These are phyloP conservation scores for Heliconius eleuchia DNA, from an alignment of 1,140 invertebrate genomes.

Conservation along the genomic window DNA sequence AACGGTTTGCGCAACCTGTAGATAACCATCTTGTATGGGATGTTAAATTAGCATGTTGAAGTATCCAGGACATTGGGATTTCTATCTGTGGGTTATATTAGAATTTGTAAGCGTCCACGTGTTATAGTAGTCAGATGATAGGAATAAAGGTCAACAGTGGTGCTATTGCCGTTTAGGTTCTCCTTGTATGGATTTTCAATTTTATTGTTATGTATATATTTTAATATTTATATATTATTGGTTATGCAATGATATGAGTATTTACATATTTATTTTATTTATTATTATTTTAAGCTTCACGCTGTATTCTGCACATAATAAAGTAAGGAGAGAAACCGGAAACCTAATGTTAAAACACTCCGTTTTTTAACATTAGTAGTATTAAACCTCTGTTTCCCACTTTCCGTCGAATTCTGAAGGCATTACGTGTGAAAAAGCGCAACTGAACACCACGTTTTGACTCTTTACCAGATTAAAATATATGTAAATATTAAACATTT, in stretches of 20 bases:
- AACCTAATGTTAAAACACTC: too few relatives aligned
- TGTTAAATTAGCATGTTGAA: conserved; percentile 40
- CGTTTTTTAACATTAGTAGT: too few relatives aligned
- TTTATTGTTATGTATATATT: background rate
- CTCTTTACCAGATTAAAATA: too few relatives aligned
- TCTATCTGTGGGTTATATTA: conserved; percentile 13
- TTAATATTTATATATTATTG: background rate
- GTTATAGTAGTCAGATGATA: background rate
- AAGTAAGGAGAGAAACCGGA: too few relatives aligned
- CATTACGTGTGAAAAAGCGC: too few relatives aligned
- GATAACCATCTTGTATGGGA: conserved; percentile 42
- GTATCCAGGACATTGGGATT: conserved; percentile 26
- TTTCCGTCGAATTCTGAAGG: too few relatives aligned
- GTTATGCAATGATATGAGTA: background rate
- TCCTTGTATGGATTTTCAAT: background rate
- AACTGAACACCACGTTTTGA: too few relatives aligned
- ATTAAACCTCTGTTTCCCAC: too few relatives aligned
- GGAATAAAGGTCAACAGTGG: background rate
- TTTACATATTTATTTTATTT: background rate
- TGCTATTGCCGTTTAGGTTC: background rate
- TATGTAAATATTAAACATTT: too few relatives aligned
- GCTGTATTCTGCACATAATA: too few relatives aligned
- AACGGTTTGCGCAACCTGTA: conserved; percentile 36
- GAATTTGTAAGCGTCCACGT: conserved; percentile 11
- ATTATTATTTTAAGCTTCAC: too few relatives aligned